Conservation (phyloP, 92 coral and sea anemone genomes). For the Diadumene lineata region DNA sequence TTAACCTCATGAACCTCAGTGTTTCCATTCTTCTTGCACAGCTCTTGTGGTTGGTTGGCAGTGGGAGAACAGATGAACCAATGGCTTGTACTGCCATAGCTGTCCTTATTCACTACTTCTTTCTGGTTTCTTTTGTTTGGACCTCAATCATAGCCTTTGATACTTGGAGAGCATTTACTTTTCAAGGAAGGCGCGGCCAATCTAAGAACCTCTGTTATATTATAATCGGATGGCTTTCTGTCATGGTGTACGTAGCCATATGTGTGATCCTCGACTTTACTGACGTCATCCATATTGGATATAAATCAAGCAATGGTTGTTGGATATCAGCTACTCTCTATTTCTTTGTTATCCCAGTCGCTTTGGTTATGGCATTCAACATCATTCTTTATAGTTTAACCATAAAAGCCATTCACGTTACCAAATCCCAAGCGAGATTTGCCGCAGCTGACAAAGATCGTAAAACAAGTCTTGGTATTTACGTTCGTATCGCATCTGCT, state of each 20-base stretch:
- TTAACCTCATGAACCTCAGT: conserved; percentile 54
- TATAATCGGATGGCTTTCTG: conserved; percentile 61
- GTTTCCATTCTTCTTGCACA: conserved; percentile 34
- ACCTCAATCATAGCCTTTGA: conserved; percentile 55
- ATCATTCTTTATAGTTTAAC: conserved; percentile 35
- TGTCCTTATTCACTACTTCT: conserved; percentile 35
- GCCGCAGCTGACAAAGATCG: conserved; percentile 29
- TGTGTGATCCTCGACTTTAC: conserved; percentile 52
- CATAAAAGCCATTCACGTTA: conserved; percentile 44
- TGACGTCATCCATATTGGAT: conserved; percentile 34
- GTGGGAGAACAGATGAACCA: conserved; percentile 16
- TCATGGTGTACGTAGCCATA: conserved; percentile 34
- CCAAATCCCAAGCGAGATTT: conserved; percentile 41
- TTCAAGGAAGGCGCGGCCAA: background rate
- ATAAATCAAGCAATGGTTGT: conserved; percentile 42
- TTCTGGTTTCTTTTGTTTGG: conserved; percentile 53
- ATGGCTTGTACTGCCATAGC: conserved; percentile 36
- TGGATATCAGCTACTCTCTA: conserved; percentile 49
- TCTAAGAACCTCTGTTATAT: conserved; percentile 32
- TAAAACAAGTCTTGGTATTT: conserved; percentile 36
- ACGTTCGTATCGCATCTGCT: conserved; percentile 51
- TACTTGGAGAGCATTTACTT: conserved; percentile 55
- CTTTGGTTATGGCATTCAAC: conserved; percentile 34
- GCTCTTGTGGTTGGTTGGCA: conserved; percentile 41
- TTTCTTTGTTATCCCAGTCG: conserved; percentile 45